A percentile compares a stretch with the other conserved stretches of the same genome.
Evolutionary conservation across 2,888 invertebrate genomes (phyloP).

Genomic region (Octonoba sinensis): DNA sequence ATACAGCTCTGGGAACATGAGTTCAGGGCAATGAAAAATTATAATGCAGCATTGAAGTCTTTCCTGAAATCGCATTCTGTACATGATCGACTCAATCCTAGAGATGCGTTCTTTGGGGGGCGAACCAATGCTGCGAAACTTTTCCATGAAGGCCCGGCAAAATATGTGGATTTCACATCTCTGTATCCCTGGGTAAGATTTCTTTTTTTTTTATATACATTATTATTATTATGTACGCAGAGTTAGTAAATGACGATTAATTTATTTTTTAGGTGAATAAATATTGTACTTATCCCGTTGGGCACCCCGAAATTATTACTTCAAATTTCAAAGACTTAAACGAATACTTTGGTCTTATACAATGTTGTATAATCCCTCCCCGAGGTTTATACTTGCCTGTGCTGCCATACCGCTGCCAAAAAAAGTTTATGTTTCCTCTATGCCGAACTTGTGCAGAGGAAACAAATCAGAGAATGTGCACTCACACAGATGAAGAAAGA

Average conservation of each 20-base stretch:
- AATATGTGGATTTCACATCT: conserved; percentile 67
- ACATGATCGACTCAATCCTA: too few relatives aligned
- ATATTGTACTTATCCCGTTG: not conserved
- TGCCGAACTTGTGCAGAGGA: conserved; percentile 69
- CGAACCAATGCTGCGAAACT: too few relatives aligned
- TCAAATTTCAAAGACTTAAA: conserved; percentile 12
- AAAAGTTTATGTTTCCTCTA: conserved; percentile 69
- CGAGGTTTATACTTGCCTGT: conserved; percentile 68
- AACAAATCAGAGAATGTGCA: conserved; percentile 67
- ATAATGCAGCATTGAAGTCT: too few relatives aligned
- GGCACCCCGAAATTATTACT: conserved; percentile 65
- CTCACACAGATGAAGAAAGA: conserved; percentile 68
- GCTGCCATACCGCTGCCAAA: conserved; percentile 67
- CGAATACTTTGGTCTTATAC: conserved; percentile 67
- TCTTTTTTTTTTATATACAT: too few relatives aligned
- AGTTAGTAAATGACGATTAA: too few relatives aligned
- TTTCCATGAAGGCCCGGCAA: conserved; percentile 66
- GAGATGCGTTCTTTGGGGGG: too few relatives aligned
- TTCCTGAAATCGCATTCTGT: too few relatives aligned
- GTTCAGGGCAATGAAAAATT: too few relatives aligned
- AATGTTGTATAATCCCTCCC: conserved; percentile 67
- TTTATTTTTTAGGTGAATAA: not conserved
- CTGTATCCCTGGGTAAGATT: conserved; percentile 67
- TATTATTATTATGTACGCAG: not conserved
- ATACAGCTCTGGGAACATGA: conserved; percentile 25